A percentile compares a stretch with the other conserved stretches of the same genome.
These are phyloP conservation scores for Lochmaea crataegi DNA, from an alignment of 2,888 invertebrate species.

Conservation along the genomic window DNA sequence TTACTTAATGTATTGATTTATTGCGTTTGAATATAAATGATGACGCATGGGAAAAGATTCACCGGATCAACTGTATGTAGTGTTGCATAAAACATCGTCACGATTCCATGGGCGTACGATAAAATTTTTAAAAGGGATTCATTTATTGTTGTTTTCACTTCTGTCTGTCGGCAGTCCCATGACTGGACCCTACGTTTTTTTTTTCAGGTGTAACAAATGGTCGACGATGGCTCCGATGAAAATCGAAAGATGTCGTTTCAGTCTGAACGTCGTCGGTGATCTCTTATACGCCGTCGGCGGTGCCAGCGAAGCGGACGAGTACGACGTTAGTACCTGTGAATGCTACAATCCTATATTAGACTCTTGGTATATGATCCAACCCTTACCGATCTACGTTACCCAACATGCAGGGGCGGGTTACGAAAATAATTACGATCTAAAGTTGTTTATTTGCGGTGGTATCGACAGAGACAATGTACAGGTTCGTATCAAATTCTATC, in stretches of 20 bases:
- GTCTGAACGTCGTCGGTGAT: conserved; percentile 70
- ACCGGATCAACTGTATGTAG: too few relatives aligned
- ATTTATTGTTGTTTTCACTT: too few relatives aligned
- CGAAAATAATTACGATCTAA: conserved; percentile 61
- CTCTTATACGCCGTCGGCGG: conserved; percentile 75
- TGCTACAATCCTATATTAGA: conserved; percentile 71
- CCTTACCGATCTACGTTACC: conserved; percentile 70
- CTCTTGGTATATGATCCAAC: conserved; percentile 70
- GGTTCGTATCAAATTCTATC: conserved; percentile 14
- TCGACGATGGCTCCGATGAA: conserved; percentile 75
- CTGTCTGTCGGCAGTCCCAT: too few relatives aligned
- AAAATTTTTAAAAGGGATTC: too few relatives aligned
- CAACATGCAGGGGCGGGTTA: conserved; percentile 70
- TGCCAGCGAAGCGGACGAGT: conserved; percentile 70
- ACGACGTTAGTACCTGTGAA: conserved; percentile 68
- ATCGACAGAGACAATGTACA: conserved; percentile 69
- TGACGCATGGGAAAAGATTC: too few relatives aligned
- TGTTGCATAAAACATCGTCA: too few relatives aligned
- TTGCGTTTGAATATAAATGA: too few relatives aligned
- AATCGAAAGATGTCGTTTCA: conserved; percentile 75
- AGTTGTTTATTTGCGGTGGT: conserved; percentile 67
- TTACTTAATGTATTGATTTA: too few relatives aligned
- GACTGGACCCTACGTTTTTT: too few relatives aligned
- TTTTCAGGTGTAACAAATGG: conserved; percentile 70
- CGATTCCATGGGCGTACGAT: too few relatives aligned